Percentiles rank a stretch among this genome's conserved stretches.
These are phyloP conservation scores for Nematolebias whitei DNA, from an alignment of 2,113 vertebrate genomes.

Conservation along the genomic window DNA sequence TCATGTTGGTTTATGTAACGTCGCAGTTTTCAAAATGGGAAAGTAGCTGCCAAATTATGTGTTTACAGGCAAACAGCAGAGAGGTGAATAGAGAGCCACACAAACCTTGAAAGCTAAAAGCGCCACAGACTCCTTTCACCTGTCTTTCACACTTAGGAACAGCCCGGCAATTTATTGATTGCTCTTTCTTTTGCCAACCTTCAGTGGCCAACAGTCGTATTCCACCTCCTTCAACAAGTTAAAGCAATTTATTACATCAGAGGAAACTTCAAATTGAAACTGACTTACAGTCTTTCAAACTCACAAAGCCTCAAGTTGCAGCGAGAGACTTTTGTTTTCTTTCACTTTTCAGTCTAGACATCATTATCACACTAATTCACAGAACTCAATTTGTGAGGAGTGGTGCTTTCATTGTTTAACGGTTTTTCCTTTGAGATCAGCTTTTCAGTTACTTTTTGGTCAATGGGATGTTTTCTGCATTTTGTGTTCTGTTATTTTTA, in stretches of 20 bases:
- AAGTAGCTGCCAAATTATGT: constrained; percentile 35
- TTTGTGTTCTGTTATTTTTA: no score
- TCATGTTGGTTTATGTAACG: constrained; percentile 25
- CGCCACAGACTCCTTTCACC: constrained; percentile 25
- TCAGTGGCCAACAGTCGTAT: constrained; percentile 19
- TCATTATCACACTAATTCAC: constrained; percentile 36
- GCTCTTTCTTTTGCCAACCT: constrained; percentile 6
- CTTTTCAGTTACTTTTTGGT: no score
- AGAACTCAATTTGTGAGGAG: no score
- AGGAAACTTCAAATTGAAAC: constrained; percentile 33
- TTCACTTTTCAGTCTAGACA: constrained; percentile 10
- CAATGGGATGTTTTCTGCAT: no score
- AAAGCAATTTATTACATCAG: constrained; percentile 46
- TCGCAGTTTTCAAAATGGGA: constrained; percentile 28
- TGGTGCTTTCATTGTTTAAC: no score
- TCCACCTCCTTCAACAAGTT: constrained; percentile 31
- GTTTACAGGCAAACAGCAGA: constrained; percentile 37
- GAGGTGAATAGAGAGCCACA: constrained; percentile 22
- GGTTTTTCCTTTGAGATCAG: no score
- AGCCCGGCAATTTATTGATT: constrained; percentile 25
- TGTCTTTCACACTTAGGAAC: constrained; percentile 47
- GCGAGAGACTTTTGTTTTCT: constrained; percentile 16
- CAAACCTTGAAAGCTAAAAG: constrained; percentile 39
- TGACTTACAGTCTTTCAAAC: constrained; percentile 13
- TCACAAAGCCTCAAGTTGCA: constrained; percentile 17